Percentiles rank a stretch among this genome's conserved stretches.
Evolutionary conservation across 2,797 vertebrate genomes (phyloP).

Genomic region (Peromyscus nudipes): DNA sequence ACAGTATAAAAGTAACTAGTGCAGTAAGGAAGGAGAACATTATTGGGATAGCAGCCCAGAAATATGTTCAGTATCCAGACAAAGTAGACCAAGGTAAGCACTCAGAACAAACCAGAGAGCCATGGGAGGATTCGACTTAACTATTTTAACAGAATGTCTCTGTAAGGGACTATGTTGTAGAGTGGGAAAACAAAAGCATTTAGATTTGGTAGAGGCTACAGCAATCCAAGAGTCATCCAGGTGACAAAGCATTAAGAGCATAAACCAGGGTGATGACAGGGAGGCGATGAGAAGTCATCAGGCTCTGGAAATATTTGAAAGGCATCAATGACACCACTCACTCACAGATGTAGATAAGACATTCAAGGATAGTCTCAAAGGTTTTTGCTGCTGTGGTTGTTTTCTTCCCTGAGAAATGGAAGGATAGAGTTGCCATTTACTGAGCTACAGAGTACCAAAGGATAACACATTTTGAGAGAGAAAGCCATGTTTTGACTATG

Average conservation of each 20-base stretch:
- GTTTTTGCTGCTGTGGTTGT: not conserved
- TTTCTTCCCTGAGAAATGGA: not conserved
- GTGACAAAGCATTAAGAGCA: not conserved
- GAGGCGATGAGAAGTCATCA: slow-evolving; percentile 7
- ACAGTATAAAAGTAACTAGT: not conserved
- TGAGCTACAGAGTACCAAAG: not conserved
- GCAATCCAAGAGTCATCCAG: not conserved
- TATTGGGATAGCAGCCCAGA: not conserved
- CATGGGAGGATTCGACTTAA: not conserved
- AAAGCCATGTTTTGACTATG: slow-evolving; percentile 35
- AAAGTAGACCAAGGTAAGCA: not conserved
- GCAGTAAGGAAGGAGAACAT: not conserved
- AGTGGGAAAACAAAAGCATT: slow-evolving; percentile 1
- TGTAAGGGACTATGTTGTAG: not conserved
- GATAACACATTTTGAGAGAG: not conserved
- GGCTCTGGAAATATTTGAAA: slow-evolving; percentile 37
- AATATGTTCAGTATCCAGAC: not conserved
- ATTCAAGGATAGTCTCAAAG: slow-evolving; percentile 24
- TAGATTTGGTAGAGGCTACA: not conserved
- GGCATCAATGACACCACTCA: not conserved
- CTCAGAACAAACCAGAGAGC: not conserved
- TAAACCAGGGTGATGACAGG: not conserved
- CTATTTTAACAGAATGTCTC: slow-evolving; percentile 48
- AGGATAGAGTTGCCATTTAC: not conserved
- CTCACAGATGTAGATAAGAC: not conserved